Evolutionary conservation across 1,140 invertebrate species (phyloP).

Genomic region (Ceratina calcarata): DNA sequence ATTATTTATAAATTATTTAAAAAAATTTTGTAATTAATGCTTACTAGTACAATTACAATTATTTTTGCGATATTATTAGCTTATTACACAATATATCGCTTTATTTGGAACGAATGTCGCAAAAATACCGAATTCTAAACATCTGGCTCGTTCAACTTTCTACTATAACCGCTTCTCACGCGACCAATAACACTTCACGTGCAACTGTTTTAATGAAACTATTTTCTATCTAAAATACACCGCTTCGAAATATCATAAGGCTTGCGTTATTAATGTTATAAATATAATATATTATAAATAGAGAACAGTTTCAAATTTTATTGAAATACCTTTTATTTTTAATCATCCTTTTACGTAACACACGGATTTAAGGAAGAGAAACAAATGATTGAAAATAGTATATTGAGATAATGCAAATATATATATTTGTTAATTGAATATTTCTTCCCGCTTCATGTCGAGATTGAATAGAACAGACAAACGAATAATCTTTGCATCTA

Average conservation of each 20-base stretch:
- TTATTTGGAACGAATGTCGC: constrained; percentile 24
- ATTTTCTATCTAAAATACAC: constrained; percentile 45
- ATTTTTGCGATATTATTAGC: constrained; percentile 6
- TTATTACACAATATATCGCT: background rate
- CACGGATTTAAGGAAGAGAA: too few relatives aligned
- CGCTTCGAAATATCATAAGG: constrained; percentile 32
- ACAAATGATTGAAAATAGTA: too few relatives aligned
- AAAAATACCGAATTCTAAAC: constrained; percentile 50
- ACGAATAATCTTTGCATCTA: background rate
- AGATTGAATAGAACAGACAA: background rate
- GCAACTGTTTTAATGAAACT: constrained; percentile 38
- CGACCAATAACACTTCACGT: constrained; percentile 50
- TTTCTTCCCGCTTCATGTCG: too few relatives aligned
- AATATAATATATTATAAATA: background rate
- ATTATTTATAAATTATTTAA: too few relatives aligned
- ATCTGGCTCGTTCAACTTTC: constrained; percentile 65
- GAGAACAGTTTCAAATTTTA: background rate
- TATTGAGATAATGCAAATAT: too few relatives aligned
- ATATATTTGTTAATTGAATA: too few relatives aligned
- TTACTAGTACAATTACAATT: background rate
- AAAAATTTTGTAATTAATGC: too few relatives aligned
- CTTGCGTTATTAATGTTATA: constrained; percentile 21
- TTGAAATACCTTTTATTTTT: too few relatives aligned
- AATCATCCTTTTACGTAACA: too few relatives aligned
- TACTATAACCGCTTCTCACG: constrained; percentile 61